Evolutionary conservation across 2,113 vertebrate genomes (phyloP).

Genomic region (Corythaixoides concolor): DNA sequence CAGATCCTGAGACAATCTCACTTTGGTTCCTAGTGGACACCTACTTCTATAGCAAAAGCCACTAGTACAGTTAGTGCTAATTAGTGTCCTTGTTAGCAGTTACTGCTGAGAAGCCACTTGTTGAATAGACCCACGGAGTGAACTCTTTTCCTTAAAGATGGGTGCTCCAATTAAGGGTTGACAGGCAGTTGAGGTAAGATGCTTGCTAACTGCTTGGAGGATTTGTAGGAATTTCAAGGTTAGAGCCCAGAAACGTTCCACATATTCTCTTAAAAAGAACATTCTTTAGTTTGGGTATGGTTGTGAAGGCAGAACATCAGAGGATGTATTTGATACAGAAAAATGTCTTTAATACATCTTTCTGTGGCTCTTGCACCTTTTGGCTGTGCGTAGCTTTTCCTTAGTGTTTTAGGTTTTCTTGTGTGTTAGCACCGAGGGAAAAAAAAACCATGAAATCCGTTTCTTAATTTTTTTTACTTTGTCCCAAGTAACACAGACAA

Average conservation of each 20-base stretch:
- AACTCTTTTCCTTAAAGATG: not conserved
- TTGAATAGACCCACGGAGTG: not conserved
- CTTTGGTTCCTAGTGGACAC: not conserved
- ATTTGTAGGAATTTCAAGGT: not conserved
- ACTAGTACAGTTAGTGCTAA: not conserved
- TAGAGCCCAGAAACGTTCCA: not conserved
- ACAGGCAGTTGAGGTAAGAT: not conserved
- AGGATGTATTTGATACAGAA: not conserved
- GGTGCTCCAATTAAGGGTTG: not conserved
- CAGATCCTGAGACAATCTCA: not conserved
- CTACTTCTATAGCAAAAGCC: not conserved
- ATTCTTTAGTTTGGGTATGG: not conserved
- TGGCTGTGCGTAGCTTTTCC: not conserved
- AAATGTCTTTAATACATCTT: not conserved
- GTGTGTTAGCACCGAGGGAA: not conserved
- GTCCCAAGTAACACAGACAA: conserved; percentile 36
- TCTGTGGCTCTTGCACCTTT: not conserved
- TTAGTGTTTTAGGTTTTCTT: not conserved
- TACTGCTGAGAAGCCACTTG: not conserved
- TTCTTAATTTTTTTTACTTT: conserved; percentile 29
- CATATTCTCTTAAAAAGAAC: not conserved
- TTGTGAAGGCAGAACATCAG: not conserved
- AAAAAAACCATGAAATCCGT: not conserved
- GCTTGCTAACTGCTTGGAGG: not conserved
- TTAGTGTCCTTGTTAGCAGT: not conserved